Evolutionary conservation across 2,797 vertebrate species (phyloP).

Genomic region (Chaenodraco wilsoni): DNA sequence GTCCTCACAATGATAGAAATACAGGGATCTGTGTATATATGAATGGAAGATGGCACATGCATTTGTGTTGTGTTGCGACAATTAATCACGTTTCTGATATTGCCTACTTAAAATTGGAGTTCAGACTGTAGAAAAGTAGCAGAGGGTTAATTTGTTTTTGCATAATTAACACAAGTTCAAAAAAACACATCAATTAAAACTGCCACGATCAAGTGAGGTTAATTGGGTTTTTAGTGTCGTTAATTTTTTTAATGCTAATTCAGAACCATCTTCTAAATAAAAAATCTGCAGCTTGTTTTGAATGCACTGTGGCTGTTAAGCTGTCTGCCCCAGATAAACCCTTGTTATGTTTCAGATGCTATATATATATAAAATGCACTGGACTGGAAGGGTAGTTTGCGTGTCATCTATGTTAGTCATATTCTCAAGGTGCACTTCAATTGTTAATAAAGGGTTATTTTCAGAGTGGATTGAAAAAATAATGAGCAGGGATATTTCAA

Average conservation of each 20-base stretch:
- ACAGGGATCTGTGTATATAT: background rate
- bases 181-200: constrained; percentile 2
- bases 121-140: background rate
- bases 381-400: constrained; percentile 22
- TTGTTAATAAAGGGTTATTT: constrained; percentile 53
- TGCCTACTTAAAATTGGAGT: constrained; percentile 2
- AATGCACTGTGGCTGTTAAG: constrained; percentile 2
- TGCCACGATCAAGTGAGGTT: background rate
- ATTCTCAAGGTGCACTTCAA: constrained; percentile 44
- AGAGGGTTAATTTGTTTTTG: background rate
- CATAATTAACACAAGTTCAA: background rate
- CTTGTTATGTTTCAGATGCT: constrained; percentile 26
- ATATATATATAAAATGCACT: constrained; percentile 22
- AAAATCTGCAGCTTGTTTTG: background rate
- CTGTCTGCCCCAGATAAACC: constrained; percentile 32
- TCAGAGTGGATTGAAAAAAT: constrained; percentile 17
- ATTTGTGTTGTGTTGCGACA: constrained; percentile 13
- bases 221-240: background rate
- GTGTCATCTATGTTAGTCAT: constrained; percentile 49
- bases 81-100: constrained; percentile 10
- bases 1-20: too few species aligned
- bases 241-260: background rate
- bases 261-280: background rate
- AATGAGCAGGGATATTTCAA: constrained; percentile 32
- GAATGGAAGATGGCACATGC: background rate